These are phyloP conservation scores for Eriosoma lanigerum DNA, from an alignment of 1,140 invertebrate species.

Conservation along the genomic window DNA sequence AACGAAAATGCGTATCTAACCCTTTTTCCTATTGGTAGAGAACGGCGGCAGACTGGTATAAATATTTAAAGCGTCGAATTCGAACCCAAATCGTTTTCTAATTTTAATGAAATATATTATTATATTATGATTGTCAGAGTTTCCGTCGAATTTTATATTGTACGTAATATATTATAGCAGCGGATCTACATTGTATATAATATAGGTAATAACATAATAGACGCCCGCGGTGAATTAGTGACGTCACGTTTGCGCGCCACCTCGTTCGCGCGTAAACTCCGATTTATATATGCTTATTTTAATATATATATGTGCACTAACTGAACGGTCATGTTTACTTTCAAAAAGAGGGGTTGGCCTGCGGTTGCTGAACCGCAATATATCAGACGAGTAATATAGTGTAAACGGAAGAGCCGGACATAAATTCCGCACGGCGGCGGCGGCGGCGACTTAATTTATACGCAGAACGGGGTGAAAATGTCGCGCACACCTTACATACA, in stretches of 20 bases:
- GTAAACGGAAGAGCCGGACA: constrained; percentile 31
- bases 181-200: too few relatives aligned
- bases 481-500: background rate
- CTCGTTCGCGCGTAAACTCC: background rate
- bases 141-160: too few relatives aligned
- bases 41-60: too few relatives aligned
- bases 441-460: constrained; percentile 36
- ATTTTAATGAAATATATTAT: too few relatives aligned
- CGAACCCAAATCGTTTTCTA: too few relatives aligned
- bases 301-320: background rate
- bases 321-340: background rate
- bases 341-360: background rate
- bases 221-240: background rate
- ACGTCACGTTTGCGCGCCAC: background rate
- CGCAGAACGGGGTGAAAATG: constrained; percentile 11
- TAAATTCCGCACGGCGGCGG: background rate
- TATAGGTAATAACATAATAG: too few relatives aligned
- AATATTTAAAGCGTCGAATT: too few relatives aligned
- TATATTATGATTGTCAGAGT: too few relatives aligned
- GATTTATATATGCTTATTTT: background rate
- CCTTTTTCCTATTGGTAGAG: too few relatives aligned
- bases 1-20: too few relatives aligned
- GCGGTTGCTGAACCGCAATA: background rate
- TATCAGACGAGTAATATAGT: constrained; percentile 1
- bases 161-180: too few relatives aligned